phyloP scores from a whole-genome alignment of 2,113 vertebrate species.

The Thinocorus orbignyianus region DNA sequence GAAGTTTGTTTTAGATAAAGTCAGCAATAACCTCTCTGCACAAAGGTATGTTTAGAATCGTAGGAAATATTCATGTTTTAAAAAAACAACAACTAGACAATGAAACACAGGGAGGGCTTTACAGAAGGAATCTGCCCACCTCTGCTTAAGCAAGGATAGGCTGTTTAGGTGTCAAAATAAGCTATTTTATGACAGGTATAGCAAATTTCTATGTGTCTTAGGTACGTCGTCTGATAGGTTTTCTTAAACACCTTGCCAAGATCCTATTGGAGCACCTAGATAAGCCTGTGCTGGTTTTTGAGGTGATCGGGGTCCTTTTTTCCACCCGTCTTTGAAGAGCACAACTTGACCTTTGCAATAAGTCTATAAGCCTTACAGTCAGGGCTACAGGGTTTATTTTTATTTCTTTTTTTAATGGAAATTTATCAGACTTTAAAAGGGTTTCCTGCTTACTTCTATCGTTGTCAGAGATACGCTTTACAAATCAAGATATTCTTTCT shows the following conservation, averaged over 20 bases:
- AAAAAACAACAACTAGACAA: not conserved
- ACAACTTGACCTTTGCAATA: not conserved
- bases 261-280: not conserved
- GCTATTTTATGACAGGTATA: not conserved
- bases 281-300: not conserved
- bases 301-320: not conserved
- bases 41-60: not conserved
- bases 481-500: not conserved
- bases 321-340: not conserved
- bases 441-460: not conserved
- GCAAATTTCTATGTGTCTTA: not conserved
- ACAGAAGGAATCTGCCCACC: not conserved
- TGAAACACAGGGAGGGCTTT: not conserved
- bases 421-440: not conserved
- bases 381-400: not conserved
- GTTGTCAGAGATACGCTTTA: not conserved
- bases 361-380: not conserved
- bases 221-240: not conserved
- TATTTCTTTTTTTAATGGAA: not conserved
- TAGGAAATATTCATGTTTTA: not conserved
- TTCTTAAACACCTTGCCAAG: not conserved
- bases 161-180: not conserved
- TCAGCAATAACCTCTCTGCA: not conserved
- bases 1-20: not conserved
- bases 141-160: not conserved